Conservation (phyloP, 1,140 invertebrate species). For the Fopius arisanus region DNA sequence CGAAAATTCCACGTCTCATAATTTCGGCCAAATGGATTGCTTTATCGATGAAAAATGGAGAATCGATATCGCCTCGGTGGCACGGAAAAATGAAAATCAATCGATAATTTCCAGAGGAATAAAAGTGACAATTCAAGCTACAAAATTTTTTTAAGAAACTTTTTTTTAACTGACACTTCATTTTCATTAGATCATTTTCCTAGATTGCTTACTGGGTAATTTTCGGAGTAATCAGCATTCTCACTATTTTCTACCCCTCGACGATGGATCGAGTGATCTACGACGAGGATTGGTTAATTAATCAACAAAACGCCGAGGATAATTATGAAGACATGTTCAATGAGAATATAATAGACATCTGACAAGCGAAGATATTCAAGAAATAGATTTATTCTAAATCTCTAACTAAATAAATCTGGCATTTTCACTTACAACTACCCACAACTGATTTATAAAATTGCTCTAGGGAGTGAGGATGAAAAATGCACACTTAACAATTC, state of each 20-base stretch:
- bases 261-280: neutral
- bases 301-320: neutral
- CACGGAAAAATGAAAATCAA: too few species aligned
- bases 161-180: too few species aligned
- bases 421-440: neutral
- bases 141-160: too few species aligned
- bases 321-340: neutral
- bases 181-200: neutral
- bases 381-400: conserved; percentile 3
- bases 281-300: neutral
- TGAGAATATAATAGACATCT: neutral
- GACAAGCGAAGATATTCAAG: neutral
- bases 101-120: too few species aligned
- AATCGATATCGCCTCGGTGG: too few species aligned
- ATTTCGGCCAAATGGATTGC: too few species aligned
- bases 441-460: neutral
- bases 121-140: neutral
- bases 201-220: neutral
- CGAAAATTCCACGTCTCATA: neutral
- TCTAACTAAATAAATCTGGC: neutral
- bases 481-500: too few species aligned
- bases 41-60: too few species aligned
- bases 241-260: neutral
- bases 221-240: neutral
- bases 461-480: too few species aligned